phyloP scores from a whole-genome alignment of 2,888 invertebrate genomes.

The Mythimna vitellina region DNA sequence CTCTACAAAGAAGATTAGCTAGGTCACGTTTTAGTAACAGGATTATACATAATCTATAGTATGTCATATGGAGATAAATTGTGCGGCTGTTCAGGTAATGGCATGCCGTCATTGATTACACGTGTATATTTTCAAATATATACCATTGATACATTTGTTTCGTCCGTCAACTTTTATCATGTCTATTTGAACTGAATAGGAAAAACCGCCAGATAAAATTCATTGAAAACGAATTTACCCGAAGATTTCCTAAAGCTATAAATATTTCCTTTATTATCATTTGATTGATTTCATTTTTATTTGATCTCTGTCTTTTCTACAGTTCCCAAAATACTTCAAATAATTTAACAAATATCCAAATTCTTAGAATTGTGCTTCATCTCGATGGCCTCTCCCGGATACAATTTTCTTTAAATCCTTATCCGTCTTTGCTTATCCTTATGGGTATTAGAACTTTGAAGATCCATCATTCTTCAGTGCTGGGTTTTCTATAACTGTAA shows the following conservation, averaged over 20 bases:
- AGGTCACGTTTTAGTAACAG: conserved; percentile 74
- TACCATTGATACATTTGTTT: not conserved
- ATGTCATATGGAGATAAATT: conserved; percentile 66
- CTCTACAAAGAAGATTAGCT: conserved; percentile 69
- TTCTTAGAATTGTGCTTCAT: not conserved
- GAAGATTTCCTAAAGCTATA: too few species aligned
- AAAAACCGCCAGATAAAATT: not conserved
- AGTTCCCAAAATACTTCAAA: not conserved
- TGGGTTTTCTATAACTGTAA: not conserved
- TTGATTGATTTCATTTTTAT: too few species aligned
- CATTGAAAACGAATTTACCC: fast-evolving
- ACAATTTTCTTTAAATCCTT: not conserved
- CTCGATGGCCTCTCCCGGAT: not conserved
- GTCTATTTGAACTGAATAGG: not conserved
- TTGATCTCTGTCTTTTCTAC: too few species aligned
- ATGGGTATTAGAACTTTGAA: conserved; percentile 8
- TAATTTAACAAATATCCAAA: not conserved
- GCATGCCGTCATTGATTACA: conserved; percentile 32
- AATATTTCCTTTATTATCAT: too few species aligned
- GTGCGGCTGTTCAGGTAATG: conserved; percentile 46
- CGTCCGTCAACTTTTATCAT: not conserved
- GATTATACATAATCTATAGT: conserved; percentile 69
- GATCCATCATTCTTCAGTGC: not conserved
- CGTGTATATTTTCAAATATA: conserved; percentile 17
- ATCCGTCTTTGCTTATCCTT: not conserved